Percentiles rank a stretch among this genome's conserved stretches.
phyloP scores from a whole-genome alignment of 2,888 invertebrate species.

The Nymphalis urticae region DNA sequence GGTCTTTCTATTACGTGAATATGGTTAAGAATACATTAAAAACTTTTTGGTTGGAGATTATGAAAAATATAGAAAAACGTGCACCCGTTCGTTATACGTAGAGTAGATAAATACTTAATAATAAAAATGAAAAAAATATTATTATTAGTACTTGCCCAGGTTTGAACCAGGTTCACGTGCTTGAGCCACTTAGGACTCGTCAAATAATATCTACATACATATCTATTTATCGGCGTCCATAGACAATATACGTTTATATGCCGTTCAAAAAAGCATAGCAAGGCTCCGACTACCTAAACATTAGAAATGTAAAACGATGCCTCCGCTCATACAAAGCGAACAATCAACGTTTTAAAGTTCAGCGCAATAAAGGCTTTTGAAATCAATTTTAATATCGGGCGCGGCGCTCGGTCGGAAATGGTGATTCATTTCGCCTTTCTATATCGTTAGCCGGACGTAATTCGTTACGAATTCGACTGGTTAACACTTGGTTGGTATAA shows the following conservation, averaged over 20 bases:
- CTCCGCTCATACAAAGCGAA: conserved; percentile 38
- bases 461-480: conserved; percentile 39
- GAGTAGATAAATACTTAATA: not conserved
- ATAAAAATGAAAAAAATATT: too few species aligned
- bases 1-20: too few species aligned
- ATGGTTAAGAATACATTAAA: too few species aligned
- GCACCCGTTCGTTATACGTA: not conserved
- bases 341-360: conserved; percentile 43
- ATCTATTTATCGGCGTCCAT: too few species aligned
- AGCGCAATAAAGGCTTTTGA: conserved; percentile 44
- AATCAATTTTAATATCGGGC: conserved; percentile 48
- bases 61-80: too few species aligned
- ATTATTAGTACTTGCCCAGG: too few species aligned
- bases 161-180: too few species aligned
- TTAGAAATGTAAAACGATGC: conserved; percentile 31
- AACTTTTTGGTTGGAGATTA: too few species aligned
- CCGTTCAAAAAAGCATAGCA: not conserved
- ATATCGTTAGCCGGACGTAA: conserved; percentile 39
- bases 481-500: conserved; percentile 18
- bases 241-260: not conserved
- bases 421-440: conserved; percentile 41
- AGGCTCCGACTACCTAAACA: conserved; percentile 9
- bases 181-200: too few species aligned
- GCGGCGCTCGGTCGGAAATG: conserved; percentile 30
- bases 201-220: too few species aligned